Base-by-base conservation (phyloP, 2,113 vertebrate genomes). In the Prionailurus bengalensis region DNA sequence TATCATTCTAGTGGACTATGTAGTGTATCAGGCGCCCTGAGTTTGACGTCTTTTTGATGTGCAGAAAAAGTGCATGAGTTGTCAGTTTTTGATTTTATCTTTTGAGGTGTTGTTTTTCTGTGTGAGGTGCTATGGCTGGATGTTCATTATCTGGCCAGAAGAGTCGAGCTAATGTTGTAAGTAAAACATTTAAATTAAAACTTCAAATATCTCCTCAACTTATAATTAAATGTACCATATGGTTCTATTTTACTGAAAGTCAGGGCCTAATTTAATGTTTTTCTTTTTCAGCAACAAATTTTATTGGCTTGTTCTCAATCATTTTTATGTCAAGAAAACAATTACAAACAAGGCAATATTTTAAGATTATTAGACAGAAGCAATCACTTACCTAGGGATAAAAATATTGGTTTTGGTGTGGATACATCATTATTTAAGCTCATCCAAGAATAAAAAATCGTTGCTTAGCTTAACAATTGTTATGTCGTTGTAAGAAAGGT, bases 211-310 rank as follows among this genome's bases (percentile, higher is more conserved):
- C 97, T 94, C 61, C 68, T 95, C 97, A 95, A 94, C 97, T 97
- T 98, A 91, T 97, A 98, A 98, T 98, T 98, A 97, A 98, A 96
- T 89, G 92, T 93, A 93, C 97, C 97, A 98, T 97, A 97, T 98
- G 98, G 92, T 84, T 94, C 91, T 96, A 58, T 97, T 97, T 97
- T 95, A 96, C 85, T 89, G 96, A 91, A 97, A 98, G 94, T 95
- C 81, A 36, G 76, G 83, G 33, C 89, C 90, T 97, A 96, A 98
- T 98, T 98, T 95, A 97, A 98, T 97, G 97, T 98, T 98, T 98
- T 95, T 92, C 82, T 97, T 95, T 95, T 97, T 97, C 97, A 97
- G 92, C 97, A 98, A 97, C 96, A 95, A 96, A 96, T 98, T 97
- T 97, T 96, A 97, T 86, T 94, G 78, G 81, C 93, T 94, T 91